Evolutionary conservation across 2,888 invertebrate species (phyloP), one percentile per base, ranked within the genome.

Genomic region (Parnassius smintheus): DNA sequence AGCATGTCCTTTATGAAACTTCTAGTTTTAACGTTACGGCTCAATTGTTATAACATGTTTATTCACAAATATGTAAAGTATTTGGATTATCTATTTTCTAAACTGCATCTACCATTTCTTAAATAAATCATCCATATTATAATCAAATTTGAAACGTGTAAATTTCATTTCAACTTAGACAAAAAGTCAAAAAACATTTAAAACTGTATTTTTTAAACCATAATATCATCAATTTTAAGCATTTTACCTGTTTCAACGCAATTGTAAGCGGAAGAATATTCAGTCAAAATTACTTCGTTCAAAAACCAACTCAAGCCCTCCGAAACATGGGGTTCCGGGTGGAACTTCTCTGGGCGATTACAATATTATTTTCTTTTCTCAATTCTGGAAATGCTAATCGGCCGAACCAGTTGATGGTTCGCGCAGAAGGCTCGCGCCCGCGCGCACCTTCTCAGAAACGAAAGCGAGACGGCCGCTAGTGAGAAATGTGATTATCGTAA

Each of bases 401-500:
- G 75, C 75, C 77, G 78, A 80, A 82, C 83, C 81, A 78, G 88
- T 86, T 84, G 86, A 84, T 86, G 85, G 87, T 88, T 88, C 79
- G 87, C 87, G 81, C 83, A 81, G 80, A 83, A 80, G 78, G 76
- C 78, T 77, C 77, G 75, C 63, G 54, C 64, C 61, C 74, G 76
- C 78, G 76, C 78, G 80, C 81, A 75, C 80, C 85, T 91, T 91
- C 91, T 77, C 69, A 79, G 91, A 91, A 91, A 85, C 87, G 88
- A 89, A 86, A 88, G 87, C 86, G 83, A 64, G 64, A 85, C 84
- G 85, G 82, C n/a, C n/a, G n/a, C 82, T 87, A 84, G 87, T 85
- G 81, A 83, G 88, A 89, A 90, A 85, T 79, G 82, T 82, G 85
- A 90, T 91, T 89, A 90, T 83, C 81, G 86, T 89, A 89, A 90